Conservation (phyloP, 2,888 invertebrate genomes). For the Ligdia adustata region DNA sequence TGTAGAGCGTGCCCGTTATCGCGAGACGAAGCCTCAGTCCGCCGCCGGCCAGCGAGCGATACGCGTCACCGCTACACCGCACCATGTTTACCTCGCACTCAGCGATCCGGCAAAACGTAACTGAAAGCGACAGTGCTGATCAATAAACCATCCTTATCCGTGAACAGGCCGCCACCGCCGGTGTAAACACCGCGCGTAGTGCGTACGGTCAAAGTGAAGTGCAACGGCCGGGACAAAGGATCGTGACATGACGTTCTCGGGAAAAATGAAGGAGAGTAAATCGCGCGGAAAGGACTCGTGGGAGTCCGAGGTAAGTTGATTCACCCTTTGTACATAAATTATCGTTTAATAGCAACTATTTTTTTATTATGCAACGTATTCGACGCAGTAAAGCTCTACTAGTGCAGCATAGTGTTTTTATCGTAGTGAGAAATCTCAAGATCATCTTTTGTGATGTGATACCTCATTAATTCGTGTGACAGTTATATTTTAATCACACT, state of each 20-base stretch:
- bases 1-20: conserved; percentile 80
- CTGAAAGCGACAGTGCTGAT: conserved; percentile 73
- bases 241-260: conserved; percentile 72
- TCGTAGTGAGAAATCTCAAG: conserved; percentile 52
- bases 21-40: conserved; percentile 49
- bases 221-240: conserved; percentile 61
- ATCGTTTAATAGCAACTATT: not conserved
- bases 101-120: conserved; percentile 57
- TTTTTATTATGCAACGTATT: not conserved
- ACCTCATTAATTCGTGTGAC: conserved; percentile 60
- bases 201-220: conserved; percentile 57
- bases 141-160: conserved; percentile 44
- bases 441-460: conserved; percentile 35
- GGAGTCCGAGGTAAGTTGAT: conserved; percentile 74
- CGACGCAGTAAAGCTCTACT: too few species aligned
- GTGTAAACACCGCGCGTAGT: conserved; percentile 20
- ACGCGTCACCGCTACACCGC: conserved; percentile 38
- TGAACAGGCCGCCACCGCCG: conserved; percentile 44
- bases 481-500: conserved; percentile 54
- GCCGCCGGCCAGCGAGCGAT: conserved; percentile 46
- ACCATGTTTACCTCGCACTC: conserved; percentile 60
- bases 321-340: conserved; percentile 2
- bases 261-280: conserved; percentile 78
- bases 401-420: conserved; percentile 48
- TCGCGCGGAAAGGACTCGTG: conserved; percentile 74